phyloP scores from a whole-genome alignment of 2,888 invertebrate genomes.

The Lucinisca nassula region DNA sequence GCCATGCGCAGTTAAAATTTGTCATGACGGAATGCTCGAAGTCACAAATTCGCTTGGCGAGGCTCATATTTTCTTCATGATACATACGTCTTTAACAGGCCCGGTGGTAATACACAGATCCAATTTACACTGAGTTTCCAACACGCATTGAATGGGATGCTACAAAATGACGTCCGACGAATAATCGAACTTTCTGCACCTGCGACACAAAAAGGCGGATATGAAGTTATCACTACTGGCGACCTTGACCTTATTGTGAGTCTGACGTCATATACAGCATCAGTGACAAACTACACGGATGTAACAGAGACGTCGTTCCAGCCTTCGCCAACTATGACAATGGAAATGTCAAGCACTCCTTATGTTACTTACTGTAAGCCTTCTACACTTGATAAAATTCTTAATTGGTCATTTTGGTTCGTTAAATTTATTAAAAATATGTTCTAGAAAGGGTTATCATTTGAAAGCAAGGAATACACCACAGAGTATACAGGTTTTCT shows the following conservation, averaged over 20 bases:
- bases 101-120: background rate
- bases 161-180: background rate
- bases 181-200: background rate
- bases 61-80: no score
- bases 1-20: no score
- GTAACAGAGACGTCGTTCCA: slow-evolving; percentile 13
- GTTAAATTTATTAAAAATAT: no score
- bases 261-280: background rate
- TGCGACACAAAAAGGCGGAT: background rate
- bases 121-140: background rate
- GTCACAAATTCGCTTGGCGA: no score
- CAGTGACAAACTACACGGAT: slow-evolving; percentile 43
- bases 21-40: no score
- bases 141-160: background rate
- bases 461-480: no score
- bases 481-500: no score
- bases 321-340: slow-evolving; percentile 23
- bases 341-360: slow-evolving; percentile 25
- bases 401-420: no score
- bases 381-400: no score
- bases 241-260: slow-evolving; percentile 32
- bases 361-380: background rate
- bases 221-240: slow-evolving; percentile 6
- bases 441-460: no score
- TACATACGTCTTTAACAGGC: background rate